These are phyloP conservation scores for Leptarthrus brevirostris DNA, from an alignment of 2,888 invertebrate species.

Conservation along the genomic window DNA sequence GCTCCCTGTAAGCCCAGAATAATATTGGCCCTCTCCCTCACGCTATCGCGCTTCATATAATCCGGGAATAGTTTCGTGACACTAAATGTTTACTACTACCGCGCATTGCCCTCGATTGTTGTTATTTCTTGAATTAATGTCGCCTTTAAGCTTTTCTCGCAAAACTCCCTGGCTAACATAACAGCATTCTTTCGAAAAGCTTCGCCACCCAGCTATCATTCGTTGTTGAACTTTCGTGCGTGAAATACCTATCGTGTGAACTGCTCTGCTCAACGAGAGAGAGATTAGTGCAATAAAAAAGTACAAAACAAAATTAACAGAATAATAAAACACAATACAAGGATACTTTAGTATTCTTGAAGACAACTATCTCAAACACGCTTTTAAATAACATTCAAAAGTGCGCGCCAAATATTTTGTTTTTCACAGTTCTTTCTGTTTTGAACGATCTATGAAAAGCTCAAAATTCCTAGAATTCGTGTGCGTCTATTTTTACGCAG, in stretches of 20 bases:
- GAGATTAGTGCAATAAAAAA: too few relatives aligned
- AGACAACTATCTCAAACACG: background rate
- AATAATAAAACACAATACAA: too few relatives aligned
- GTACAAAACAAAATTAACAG: too few relatives aligned
- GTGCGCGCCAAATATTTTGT: constrained; percentile 24
- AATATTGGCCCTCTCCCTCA: too few relatives aligned
- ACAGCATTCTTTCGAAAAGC: constrained; percentile 8
- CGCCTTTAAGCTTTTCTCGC: constrained; percentile 25
- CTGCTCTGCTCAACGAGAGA: constrained; percentile 8
- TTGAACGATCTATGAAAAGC: constrained; percentile 1
- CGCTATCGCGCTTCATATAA: constrained; percentile 3
- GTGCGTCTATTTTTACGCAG: constrained; percentile 35
- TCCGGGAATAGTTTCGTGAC: too few relatives aligned
- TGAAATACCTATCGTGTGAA: background rate
- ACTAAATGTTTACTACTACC: constrained; percentile 25
- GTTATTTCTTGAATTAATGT: constrained; percentile 31
- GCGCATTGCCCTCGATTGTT: constrained; percentile 10
- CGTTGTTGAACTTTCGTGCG: constrained; percentile 25
- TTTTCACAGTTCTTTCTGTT: constrained; percentile 22
- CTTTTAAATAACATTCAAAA: background rate
- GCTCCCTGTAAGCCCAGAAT: background rate
- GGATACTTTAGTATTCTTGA: too few relatives aligned
- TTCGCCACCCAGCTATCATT: constrained; percentile 27
- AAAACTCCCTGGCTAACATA: constrained; percentile 3
- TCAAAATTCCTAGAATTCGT: constrained; percentile 1